Conservation (phyloP, 2,888 invertebrate species). For the Oscheius sp. region DNA sequence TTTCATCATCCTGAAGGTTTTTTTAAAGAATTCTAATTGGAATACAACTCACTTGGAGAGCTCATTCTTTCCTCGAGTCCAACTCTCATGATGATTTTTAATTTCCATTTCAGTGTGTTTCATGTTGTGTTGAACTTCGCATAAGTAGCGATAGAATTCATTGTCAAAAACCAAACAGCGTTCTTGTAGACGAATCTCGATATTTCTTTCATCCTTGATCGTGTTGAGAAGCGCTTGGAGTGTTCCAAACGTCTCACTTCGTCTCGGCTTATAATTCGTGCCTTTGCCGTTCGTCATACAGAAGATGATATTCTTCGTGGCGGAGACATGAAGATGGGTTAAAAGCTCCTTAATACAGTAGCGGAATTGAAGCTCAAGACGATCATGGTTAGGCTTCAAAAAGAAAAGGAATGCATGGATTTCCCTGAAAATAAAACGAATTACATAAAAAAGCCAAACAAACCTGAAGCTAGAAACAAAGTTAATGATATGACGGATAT, state of each 20-base stretch:
- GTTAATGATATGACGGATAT: not conserved
- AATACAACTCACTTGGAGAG: not conserved
- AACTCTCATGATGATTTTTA: not conserved
- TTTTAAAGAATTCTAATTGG: no score
- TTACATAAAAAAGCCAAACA: no score
- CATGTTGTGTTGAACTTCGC: not conserved
- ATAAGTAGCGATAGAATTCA: not conserved
- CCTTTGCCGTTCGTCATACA: constrained; percentile 51
- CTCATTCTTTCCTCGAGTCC: not conserved
- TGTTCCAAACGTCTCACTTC: not conserved
- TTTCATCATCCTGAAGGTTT: constrained; percentile 8
- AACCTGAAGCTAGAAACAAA: not conserved
- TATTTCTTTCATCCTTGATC: not conserved
- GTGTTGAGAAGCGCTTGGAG: not conserved
- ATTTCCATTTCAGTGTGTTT: not conserved
- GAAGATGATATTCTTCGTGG: constrained; percentile 54
- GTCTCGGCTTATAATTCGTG: not conserved
- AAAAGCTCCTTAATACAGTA: constrained; percentile 58
- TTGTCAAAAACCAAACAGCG: not conserved
- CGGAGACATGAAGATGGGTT: constrained; percentile 46
- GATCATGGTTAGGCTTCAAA: constrained; percentile 41
- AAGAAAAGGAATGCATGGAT: constrained; percentile 45
- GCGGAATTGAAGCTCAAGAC: constrained; percentile 37
- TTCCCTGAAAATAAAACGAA: constrained; percentile 9
- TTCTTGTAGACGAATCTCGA: no score